A percentile compares a stretch with the other conserved stretches of the same genome.
These are phyloP conservation scores for Hemiscyllium ocellatum DNA, from an alignment of 2,113 vertebrate genomes.

Conservation along the genomic window DNA sequence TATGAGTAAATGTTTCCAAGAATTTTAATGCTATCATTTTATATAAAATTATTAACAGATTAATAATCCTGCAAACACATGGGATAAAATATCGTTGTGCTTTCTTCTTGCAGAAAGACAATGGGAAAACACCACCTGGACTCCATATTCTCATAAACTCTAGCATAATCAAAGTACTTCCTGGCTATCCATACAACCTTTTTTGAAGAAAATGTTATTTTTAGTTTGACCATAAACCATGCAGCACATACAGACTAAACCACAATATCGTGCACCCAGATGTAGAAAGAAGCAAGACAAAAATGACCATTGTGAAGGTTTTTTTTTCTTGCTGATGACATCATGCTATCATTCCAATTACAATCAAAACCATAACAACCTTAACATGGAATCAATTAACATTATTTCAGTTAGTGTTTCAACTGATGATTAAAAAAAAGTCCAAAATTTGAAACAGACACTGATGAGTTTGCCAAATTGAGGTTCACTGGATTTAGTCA, in stretches of 20 bases:
- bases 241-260: slow-evolving; percentile 49
- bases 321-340: slow-evolving; percentile 40
- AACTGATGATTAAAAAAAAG: slow-evolving; percentile 3
- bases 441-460: slow-evolving; percentile 21
- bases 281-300: slow-evolving; percentile 52
- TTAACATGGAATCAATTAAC: slow-evolving; percentile 37
- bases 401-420: slow-evolving; percentile 31
- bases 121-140: slow-evolving; percentile 65
- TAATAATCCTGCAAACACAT: slow-evolving; percentile 15
- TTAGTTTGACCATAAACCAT: slow-evolving; percentile 58
- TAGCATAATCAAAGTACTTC: slow-evolving; percentile 64
- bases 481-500: slow-evolving; percentile 26
- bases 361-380: slow-evolving; percentile 31
- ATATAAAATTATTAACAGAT: not conserved
- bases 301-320: slow-evolving; percentile 38
- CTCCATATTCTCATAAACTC: slow-evolving; percentile 63
- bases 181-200: slow-evolving; percentile 61
- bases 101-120: slow-evolving; percentile 38
- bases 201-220: slow-evolving; percentile 60
- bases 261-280: slow-evolving; percentile 54
- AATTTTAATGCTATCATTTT: not conserved
- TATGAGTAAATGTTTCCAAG: not conserved
- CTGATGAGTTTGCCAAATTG: slow-evolving; percentile 28
- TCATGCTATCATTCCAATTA: slow-evolving; percentile 38
- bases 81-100: not conserved